A percentile compares a stretch with the other conserved stretches of the same genome.
Evolutionary conservation across 2,113 vertebrate genomes (phyloP).

Genomic region (Aptenodytes patagonicus): DNA sequence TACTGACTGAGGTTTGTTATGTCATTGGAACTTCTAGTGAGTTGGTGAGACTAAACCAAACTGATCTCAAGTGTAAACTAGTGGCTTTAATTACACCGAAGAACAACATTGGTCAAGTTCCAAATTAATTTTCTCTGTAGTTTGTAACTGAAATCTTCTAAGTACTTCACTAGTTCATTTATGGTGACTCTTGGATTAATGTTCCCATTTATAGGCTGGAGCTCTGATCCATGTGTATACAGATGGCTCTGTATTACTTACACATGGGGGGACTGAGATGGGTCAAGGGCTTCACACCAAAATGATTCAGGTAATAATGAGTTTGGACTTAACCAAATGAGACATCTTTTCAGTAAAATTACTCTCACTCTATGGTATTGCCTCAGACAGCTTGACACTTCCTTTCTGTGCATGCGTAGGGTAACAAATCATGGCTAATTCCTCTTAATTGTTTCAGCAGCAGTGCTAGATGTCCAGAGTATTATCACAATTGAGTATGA

Average conservation of each 20-base stretch:
- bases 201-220: slow-evolving; percentile 78
- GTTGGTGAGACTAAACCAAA: not conserved
- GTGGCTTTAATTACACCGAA: not conserved
- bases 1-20: not conserved
- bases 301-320: slow-evolving; percentile 89
- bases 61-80: not conserved
- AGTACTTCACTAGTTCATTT: not conserved
- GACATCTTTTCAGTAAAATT: not conserved
- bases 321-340: not conserved
- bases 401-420: not conserved
- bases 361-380: not conserved
- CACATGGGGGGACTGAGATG: slow-evolving; percentile 96
- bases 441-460: not conserved
- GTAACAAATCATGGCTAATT: not conserved
- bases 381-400: not conserved
- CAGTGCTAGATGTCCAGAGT: not conserved
- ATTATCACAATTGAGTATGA: not conserved
- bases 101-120: not conserved
- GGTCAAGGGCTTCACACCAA: slow-evolving; percentile 97
- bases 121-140: not conserved
- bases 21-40: not conserved
- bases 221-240: slow-evolving; percentile 92
- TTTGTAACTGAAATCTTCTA: not conserved
- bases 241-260: slow-evolving; percentile 92
- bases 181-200: not conserved